These are phyloP conservation scores for Chiroxiphia lanceolata DNA, from an alignment of 2,797 vertebrate species.

Conservation along the genomic window DNA sequence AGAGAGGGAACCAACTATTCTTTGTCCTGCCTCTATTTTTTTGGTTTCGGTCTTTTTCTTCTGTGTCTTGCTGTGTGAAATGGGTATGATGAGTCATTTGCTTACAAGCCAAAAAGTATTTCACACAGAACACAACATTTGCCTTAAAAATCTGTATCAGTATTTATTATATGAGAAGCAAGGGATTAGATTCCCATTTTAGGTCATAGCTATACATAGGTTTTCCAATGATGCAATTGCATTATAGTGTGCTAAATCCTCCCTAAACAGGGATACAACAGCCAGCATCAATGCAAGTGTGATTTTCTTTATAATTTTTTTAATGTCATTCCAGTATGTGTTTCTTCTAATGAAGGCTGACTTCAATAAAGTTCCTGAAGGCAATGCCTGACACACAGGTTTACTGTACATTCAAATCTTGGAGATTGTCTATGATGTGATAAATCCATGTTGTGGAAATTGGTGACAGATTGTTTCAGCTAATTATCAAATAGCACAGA, in stretches of 20 bases:
- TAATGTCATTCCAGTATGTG: background rate
- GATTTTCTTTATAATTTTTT: background rate
- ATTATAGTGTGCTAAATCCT: background rate
- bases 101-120: slow-evolving; percentile 1
- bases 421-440: background rate
- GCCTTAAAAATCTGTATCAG: background rate
- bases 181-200: background rate
- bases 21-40: background rate
- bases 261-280: background rate
- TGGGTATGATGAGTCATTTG: background rate
- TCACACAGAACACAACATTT: background rate
- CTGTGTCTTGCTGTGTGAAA: background rate
- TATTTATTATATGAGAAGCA: background rate
- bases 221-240: background rate
- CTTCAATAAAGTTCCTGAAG: background rate
- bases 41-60: background rate
- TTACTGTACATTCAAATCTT: background rate
- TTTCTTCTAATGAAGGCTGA: slow-evolving; percentile 1
- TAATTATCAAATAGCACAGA: slow-evolving; percentile 38
- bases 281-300: background rate
- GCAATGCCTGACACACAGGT: background rate
- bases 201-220: background rate
- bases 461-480: slow-evolving; percentile 22
- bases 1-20: background rate
- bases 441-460: slow-evolving; percentile 14